Base-by-base conservation (phyloP, 1,140 invertebrate species). In the Schlechtendalia chinensis region DNA sequence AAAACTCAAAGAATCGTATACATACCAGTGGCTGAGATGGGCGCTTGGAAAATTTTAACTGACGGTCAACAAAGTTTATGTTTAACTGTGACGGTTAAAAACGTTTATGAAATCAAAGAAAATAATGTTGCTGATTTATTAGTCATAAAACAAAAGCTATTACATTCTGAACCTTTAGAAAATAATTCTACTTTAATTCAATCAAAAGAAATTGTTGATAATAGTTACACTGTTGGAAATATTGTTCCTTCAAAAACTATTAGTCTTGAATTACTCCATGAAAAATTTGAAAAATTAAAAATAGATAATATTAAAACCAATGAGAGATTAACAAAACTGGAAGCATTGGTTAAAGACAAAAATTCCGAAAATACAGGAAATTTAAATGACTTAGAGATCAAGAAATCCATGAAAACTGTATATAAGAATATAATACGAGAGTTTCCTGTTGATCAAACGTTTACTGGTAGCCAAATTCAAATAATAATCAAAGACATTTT, bases 11-110 rank as follows among this genome's bases (percentile, higher is more conserved):
- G 75, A 0, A 79, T 79, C 24, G 24, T 79, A 19, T 79, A 50
- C 16, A 79, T 79, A 45, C 75, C 75, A 29, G 14, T 27, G 17
- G 16, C 58, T 5, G 58, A 79, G 27, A 63, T 79, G 75, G 75
- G 75, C 6, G 75, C 75, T n/a, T 79, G 75, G 75, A 79, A 79
- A 63, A 79, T 79, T 12, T 29, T 79, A 1, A 79, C 75, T 17
- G 22, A 79, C 29, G 75, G 75, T 17, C 32, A 12, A 17, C 75
- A 79, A 63, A 32, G 75, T 79, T 63, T 79, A 63, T 79, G 58
- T 63, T 79, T 79, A 32, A 61, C 39, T 29, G 22, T 79, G 10
- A 79, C n/a, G 29, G 75, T 79, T 1, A 47, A 61, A 29, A 79
- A 79, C n/a, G 39, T 79, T 24, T 79, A 79, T 27, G 39, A 61